A percentile compares a stretch with the other conserved stretches of the same genome.
Conservation (phyloP, 2,797 vertebrate species). For the Myotis vivesi region DNA sequence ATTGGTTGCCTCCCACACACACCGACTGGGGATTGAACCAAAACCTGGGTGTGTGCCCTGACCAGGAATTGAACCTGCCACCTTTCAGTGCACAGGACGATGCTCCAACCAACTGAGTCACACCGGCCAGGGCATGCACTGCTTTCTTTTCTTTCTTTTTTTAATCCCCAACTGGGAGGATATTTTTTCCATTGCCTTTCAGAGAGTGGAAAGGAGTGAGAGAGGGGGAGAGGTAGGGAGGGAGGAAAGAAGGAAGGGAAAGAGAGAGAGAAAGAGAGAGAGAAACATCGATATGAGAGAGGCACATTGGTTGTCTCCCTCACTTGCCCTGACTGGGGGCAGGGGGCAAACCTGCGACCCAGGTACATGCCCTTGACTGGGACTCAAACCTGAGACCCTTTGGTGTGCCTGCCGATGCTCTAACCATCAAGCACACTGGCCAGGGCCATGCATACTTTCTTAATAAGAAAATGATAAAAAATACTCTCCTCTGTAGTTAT, state of each 20-base stretch:
- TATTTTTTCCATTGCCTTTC: background rate
- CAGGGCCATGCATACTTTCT: background rate
- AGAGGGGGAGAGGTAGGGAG: too few relatives aligned
- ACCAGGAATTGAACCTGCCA: background rate
- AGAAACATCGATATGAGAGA: background rate
- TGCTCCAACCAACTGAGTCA: background rate
- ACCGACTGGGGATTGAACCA: background rate
- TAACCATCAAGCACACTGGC: background rate
- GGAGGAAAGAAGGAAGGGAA: too few relatives aligned
- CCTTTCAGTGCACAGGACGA: background rate
- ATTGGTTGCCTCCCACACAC: background rate
- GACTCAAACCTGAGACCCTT: background rate
- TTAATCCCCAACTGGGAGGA: too few relatives aligned
- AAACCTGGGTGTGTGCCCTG: background rate
- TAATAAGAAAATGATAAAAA: background rate
- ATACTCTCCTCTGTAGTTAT: background rate
- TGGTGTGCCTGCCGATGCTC: fast-evolving
- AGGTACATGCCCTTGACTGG: background rate
- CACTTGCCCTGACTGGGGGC: background rate
- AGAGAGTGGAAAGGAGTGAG: background rate
- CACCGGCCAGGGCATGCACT: background rate
- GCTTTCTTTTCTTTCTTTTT: background rate
- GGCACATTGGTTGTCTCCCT: background rate
- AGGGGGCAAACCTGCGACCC: background rate
- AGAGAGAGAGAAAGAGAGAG: background rate